Percentiles rank a stretch among this genome's conserved stretches.
These are phyloP conservation scores for Aptenodytes patagonicus DNA, from an alignment of 2,113 vertebrate genomes.

Conservation along the genomic window DNA sequence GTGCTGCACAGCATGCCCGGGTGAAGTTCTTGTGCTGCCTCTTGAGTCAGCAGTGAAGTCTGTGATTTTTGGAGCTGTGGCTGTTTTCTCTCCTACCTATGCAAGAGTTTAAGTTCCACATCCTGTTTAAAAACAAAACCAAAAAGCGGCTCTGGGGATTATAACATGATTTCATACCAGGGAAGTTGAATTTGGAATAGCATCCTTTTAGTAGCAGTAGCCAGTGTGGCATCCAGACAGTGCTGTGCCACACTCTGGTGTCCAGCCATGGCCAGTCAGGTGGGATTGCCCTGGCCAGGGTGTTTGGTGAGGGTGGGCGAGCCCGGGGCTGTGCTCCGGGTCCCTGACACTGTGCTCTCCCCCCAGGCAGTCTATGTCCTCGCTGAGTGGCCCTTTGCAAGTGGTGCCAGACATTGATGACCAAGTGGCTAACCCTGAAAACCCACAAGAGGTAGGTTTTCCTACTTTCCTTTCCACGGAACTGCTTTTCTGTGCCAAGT, in stretches of 20 bases:
- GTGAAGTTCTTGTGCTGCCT: not conserved
- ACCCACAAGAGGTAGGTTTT: slow-evolving; percentile 88
- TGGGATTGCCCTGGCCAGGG: not conserved
- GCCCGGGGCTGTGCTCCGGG: rapidly evolving
- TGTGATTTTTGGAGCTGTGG: not conserved
- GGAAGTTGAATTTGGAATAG: not conserved
- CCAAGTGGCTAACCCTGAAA: slow-evolving; percentile 89
- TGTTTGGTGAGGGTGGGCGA: not conserved
- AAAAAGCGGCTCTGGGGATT: not conserved
- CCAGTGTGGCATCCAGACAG: rapidly evolving
- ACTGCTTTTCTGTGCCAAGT: not conserved
- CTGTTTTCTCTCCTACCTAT: not conserved
- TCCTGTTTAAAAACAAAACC: not conserved
- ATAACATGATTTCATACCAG: not conserved
- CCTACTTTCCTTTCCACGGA: not conserved
- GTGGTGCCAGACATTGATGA: slow-evolving; percentile 98
- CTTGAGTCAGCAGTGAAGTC: not conserved
- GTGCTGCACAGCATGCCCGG: not conserved
- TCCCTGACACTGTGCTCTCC: not conserved
- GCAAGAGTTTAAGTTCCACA: not conserved
- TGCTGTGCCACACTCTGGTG: rapidly evolving
- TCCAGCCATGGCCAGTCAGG: not conserved
- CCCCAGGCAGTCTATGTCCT: slow-evolving; percentile 94
- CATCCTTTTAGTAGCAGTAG: not conserved
- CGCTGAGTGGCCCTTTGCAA: slow-evolving; percentile 92